These are phyloP conservation scores for Papilio helenus DNA, from an alignment of 1,140 invertebrate genomes.

Conservation along the genomic window DNA sequence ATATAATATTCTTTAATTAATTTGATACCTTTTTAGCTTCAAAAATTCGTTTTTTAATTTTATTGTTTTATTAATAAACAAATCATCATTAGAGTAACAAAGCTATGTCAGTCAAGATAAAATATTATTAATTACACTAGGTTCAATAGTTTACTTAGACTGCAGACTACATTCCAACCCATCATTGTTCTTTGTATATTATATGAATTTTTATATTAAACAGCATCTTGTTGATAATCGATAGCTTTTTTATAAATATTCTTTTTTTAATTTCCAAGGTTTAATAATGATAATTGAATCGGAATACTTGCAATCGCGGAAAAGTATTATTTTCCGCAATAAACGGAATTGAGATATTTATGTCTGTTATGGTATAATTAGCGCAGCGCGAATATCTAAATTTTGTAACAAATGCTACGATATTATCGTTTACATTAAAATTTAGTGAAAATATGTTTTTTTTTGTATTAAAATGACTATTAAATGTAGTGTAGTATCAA, in stretches of 20 bases:
- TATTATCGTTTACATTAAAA: neutral
- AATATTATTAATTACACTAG: neutral
- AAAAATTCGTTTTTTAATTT: neutral
- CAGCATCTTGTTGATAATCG: neutral
- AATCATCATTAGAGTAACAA: neutral
- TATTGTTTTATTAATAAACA: neutral
- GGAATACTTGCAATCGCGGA: neutral
- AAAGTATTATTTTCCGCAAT: neutral
- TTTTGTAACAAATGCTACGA: neutral
- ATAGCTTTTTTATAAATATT: neutral
- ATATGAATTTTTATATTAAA: neutral
- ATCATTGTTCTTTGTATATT: neutral
- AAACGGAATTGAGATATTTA: neutral
- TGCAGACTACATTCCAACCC: neutral
- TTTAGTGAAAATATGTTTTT: too few relatives aligned
- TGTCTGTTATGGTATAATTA: constrained; percentile 7
- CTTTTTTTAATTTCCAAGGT: neutral
- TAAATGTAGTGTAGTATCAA: neutral
- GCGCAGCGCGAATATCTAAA: neutral
- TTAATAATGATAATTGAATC: neutral
- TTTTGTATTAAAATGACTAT: neutral
- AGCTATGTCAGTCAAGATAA: neutral
- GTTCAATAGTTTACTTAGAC: neutral
- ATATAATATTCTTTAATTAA: too few relatives aligned
- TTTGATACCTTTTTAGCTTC: neutral